A percentile compares a stretch with the other conserved stretches of the same genome.
phyloP scores from a whole-genome alignment of 2,888 invertebrate species.

The Synergus gifuensis region DNA sequence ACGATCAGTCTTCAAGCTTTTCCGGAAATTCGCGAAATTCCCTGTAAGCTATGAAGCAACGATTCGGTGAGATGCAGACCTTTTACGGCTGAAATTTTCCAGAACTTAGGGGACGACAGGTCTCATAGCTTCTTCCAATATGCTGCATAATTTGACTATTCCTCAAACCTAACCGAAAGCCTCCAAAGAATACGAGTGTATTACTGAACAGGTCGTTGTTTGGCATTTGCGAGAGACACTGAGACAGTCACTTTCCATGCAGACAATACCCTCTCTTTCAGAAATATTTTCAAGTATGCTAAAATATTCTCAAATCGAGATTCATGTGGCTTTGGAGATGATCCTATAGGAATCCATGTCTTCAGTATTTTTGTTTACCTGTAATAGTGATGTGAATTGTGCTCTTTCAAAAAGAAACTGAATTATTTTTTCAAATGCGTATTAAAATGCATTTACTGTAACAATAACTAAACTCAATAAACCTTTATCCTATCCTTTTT shows the following conservation, averaged over 20 bases:
- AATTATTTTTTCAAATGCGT: too few relatives aligned
- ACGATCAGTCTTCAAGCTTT: conserved; percentile 25
- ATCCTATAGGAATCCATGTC: not conserved
- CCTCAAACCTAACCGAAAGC: conserved; percentile 58
- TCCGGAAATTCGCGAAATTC: conserved; percentile 21
- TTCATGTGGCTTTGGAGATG: conserved; percentile 20
- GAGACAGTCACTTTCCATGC: conserved; percentile 6
- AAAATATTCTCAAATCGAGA: conserved; percentile 45
- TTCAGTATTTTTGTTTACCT: not conserved
- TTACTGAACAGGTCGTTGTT: conserved; percentile 30
- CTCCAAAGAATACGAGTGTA: conserved; percentile 32
- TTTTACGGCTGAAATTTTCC: not conserved
- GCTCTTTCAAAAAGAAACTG: too few relatives aligned
- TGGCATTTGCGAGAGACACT: not conserved
- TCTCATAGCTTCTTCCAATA: conserved; percentile 58
- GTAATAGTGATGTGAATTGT: not conserved
- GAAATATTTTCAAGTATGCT: conserved; percentile 35
- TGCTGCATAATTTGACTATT: conserved; percentile 72
- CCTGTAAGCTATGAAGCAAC: not conserved
- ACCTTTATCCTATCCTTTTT: too few relatives aligned
- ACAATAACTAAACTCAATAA: too few relatives aligned
- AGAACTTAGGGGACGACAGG: not conserved
- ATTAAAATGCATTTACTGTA: too few relatives aligned
- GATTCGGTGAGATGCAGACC: not conserved
- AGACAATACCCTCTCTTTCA: conserved; percentile 20